A percentile compares a stretch with the other conserved stretches of the same genome.
Evolutionary conservation across 2,888 invertebrate species (phyloP).

Genomic region (Eristalis pertinax): DNA sequence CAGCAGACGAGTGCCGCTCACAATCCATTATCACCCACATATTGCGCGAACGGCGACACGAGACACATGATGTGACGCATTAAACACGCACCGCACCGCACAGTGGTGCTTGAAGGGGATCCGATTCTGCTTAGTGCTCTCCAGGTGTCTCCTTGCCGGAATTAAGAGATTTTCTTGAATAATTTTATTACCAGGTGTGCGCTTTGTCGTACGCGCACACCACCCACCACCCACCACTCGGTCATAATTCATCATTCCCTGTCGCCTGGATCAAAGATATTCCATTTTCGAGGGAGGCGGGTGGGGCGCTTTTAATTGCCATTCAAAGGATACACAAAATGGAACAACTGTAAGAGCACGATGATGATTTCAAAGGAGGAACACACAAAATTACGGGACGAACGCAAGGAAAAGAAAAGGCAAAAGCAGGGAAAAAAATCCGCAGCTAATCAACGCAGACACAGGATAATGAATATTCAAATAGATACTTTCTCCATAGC

Average conservation of each 20-base stretch:
- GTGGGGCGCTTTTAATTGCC: constrained; percentile 32
- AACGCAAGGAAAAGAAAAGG: constrained; percentile 6
- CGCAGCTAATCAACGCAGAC: constrained; percentile 61
- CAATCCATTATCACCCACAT: constrained; percentile 45
- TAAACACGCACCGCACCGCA: constrained; percentile 11
- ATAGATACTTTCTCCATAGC: constrained; percentile 61
- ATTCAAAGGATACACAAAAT: constrained; percentile 22
- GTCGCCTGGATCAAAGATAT: constrained; percentile 14
- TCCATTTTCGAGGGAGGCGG: not conserved
- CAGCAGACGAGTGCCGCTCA: not conserved
- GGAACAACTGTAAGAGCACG: not conserved
- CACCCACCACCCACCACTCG: constrained; percentile 6
- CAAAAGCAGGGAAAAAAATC: constrained; percentile 9
- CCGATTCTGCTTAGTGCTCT: constrained; percentile 5
- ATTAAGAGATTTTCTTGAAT: constrained; percentile 40
- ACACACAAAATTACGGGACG: not conserved
- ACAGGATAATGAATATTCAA: constrained; percentile 69
- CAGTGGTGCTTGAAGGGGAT: constrained; percentile 9
- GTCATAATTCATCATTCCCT: constrained; percentile 52
- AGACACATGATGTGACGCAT: not conserved
- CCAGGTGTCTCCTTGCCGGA: constrained; percentile 41
- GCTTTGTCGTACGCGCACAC: not conserved
- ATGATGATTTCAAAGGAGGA: not conserved
- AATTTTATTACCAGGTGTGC: constrained; percentile 19
- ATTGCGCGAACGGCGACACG: not conserved